Evolutionary conservation across 2,113 vertebrate species (phyloP).

Genomic region (Oenanthe melanoleuca): DNA sequence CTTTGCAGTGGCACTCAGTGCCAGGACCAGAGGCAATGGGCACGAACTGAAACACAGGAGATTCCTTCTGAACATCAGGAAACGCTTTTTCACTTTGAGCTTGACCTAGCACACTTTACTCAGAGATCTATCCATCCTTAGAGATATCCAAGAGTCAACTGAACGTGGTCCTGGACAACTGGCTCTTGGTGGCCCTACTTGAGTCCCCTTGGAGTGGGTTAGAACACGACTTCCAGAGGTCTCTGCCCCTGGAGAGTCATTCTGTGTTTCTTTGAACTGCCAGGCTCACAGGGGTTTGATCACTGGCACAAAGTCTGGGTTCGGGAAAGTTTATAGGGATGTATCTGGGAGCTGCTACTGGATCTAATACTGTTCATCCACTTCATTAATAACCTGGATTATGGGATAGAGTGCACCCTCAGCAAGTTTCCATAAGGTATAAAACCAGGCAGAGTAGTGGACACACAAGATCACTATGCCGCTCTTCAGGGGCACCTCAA

Average conservation of each 20-base stretch:
- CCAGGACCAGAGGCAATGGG: neutral
- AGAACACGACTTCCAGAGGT: neutral
- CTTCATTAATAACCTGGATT: neutral
- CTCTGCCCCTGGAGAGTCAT: neutral
- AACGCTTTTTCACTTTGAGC: neutral
- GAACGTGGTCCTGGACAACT: neutral
- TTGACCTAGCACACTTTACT: neutral
- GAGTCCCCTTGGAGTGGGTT: neutral
- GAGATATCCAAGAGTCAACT: neutral
- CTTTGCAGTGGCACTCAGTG: neutral
- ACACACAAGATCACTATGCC: neutral
- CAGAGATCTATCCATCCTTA: neutral
- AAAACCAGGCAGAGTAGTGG: neutral
- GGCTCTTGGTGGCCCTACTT: neutral
- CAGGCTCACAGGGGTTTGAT: neutral
- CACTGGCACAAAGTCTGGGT: neutral
- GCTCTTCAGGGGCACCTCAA: neutral
- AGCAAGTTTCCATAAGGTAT: neutral
- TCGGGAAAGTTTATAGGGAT: rapidly evolving
- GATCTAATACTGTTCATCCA: neutral
- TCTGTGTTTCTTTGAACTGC: neutral
- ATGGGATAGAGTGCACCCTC: neutral
- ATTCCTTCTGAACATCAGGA: neutral
- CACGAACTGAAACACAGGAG: neutral
- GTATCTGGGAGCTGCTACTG: neutral